Evolutionary conservation across 2,113 vertebrate species (phyloP).

Genomic region (Ageneiosus marmoratus): DNA sequence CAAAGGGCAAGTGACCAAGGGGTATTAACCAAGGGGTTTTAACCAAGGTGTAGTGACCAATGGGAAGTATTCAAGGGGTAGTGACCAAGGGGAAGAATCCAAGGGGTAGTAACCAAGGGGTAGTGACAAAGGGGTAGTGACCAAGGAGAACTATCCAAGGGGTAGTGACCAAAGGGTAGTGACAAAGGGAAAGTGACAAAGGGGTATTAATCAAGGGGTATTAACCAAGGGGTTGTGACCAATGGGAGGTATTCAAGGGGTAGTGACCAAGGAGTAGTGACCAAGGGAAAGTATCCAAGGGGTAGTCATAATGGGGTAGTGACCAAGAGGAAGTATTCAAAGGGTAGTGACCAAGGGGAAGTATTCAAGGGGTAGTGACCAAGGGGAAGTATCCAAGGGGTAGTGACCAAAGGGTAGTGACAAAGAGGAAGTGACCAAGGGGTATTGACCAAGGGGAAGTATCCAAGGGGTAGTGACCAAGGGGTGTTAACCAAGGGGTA

Average conservation of each 20-base stretch:
- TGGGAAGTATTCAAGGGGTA: background rate
- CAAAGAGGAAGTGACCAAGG: no score
- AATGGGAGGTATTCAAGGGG: no score
- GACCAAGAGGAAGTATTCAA: background rate
- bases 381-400: background rate
- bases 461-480: background rate
- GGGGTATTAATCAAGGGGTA: background rate
- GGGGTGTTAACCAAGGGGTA: background rate
- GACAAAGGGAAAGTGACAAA: background rate
- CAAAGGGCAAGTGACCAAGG: background rate
- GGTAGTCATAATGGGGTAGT: no score
- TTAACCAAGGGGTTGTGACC: background rate
- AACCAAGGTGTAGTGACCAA: background rate
- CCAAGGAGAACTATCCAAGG: background rate
- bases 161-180: background rate
- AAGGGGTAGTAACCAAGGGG: background rate
- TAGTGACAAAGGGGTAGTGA: no score
- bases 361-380: background rate
- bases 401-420: background rate
- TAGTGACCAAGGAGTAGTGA: no score
- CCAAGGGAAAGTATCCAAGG: no score
- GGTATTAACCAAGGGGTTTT: background rate
- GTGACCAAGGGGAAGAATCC: background rate
- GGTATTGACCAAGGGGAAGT: background rate
- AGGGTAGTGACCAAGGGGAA: background rate